phyloP scores from a whole-genome alignment of 2,113 vertebrate genomes.

The Elaphurus davidianus region DNA sequence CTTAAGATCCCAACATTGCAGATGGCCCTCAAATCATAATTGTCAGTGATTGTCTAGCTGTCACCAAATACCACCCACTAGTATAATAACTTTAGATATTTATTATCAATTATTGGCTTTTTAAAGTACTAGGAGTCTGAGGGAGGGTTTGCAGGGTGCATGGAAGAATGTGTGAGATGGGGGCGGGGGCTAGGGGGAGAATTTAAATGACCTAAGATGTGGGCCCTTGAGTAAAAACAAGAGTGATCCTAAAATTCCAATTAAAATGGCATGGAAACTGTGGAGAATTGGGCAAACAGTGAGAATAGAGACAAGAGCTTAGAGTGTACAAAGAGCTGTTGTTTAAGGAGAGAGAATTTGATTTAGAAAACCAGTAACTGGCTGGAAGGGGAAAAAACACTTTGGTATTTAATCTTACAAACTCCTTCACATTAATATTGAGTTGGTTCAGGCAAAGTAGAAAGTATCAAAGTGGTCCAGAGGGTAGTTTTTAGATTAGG shows the following conservation, averaged over 20 bases:
- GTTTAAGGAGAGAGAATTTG: neutral
- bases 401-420: neutral
- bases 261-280: neutral
- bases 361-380: constrained; percentile 20
- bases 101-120: neutral
- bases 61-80: neutral
- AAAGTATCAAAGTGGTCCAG: neutral
- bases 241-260: neutral
- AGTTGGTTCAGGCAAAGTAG: neutral
- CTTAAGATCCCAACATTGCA: neutral
- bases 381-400: neutral
- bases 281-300: neutral
- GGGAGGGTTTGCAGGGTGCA: neutral
- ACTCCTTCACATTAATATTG: neutral
- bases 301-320: neutral
- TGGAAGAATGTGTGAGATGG: neutral
- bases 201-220: neutral
- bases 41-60: no score
- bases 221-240: neutral
- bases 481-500: neutral
- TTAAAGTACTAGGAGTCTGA: neutral
- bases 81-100: neutral
- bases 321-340: neutral
- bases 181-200: neutral
- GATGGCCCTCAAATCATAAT: neutral